Percentiles rank a stretch among this genome's conserved stretches.
These are phyloP conservation scores for Margarornis squamiger DNA, from an alignment of 2,797 vertebrate genomes.

Conservation along the genomic window DNA sequence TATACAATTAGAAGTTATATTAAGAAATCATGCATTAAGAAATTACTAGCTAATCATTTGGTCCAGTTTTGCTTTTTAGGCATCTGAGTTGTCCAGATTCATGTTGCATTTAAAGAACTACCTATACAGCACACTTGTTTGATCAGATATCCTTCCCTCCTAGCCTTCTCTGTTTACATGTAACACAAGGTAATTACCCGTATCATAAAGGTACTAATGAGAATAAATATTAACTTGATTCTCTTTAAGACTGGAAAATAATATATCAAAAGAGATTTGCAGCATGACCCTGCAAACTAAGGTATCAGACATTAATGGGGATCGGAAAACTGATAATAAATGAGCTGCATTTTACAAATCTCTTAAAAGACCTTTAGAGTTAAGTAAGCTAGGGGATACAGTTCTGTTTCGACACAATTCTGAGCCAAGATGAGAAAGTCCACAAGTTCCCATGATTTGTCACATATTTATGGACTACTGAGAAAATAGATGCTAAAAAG, in stretches of 20 bases:
- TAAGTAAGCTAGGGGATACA: background rate
- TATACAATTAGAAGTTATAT: background rate
- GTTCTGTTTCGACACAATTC: conserved; percentile 11
- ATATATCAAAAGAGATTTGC: conserved; percentile 3
- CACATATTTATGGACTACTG: conserved; percentile 49
- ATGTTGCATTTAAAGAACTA: background rate
- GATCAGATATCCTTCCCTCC: background rate
- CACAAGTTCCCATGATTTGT: conserved; percentile 18
- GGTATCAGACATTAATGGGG: conserved; percentile 5
- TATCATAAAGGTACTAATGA: conserved; percentile 18
- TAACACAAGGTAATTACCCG: background rate
- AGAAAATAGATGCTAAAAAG: conserved; percentile 51
- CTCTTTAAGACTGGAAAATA: background rate
- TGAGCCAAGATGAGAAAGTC: conserved; percentile 14
- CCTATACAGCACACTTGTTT: background rate
- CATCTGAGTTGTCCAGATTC: background rate
- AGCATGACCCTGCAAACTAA: background rate
- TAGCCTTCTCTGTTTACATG: background rate
- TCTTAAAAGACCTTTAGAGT: background rate
- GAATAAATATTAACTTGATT: conserved; percentile 20
- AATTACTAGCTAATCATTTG: background rate
- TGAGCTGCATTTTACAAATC: conserved; percentile 10
- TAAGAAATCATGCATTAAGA: background rate
- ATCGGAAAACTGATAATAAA: conserved; percentile 23
- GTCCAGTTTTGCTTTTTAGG: conserved; percentile 11